Evolutionary conservation across 2,797 vertebrate genomes (phyloP), one percentile per base, ranked within the genome.

Genomic region (Poeciliopsis gracilis): DNA sequence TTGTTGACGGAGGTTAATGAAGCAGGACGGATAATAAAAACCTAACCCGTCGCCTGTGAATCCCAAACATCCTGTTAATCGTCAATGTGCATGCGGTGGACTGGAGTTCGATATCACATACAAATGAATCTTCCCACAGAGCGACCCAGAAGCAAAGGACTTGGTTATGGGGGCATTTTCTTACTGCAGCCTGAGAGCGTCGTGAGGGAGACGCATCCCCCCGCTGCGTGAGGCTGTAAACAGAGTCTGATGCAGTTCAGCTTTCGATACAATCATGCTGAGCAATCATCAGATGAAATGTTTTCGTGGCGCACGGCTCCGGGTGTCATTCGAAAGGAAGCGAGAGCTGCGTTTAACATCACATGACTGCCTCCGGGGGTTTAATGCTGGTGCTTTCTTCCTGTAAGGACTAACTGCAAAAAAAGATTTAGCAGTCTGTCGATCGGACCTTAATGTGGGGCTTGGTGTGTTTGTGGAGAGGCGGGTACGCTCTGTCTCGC

Each of bases 51-150:
- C 70, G 47, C 73, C 70, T 47, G 71, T 72, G 12, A 71, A 78
- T 83, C 82, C 75, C 28, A 72, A 86, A 84, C 71, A 38, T 77
- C 75, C 77, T 51, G 81, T 88, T 73, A 84, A 86, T 36, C 51
- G 74, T 79, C 85, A 86, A 87, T 88, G 73, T 86, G 72, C 79
- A 86, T 72, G 73, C 55, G 18, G 70, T 51, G 6, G 75, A 85
- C 79, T 69, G 75, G 77, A 59, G 76, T 59, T n/a, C 16, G 45
- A 41, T 82, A 85, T 85, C 82, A 79, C 59, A 75, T 82, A 77
- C 75, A 43, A 38, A 81, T 83, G 76, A 84, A 88, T 82, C 70
- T 1, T 4, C 77, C 78, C 49, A 49, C 36, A 38, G 79, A 79
- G 86, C 63, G n/a, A 76, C 75, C 80, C 47, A 2, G n/a, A 72